Percentiles rank a stretch among this genome's conserved stretches.
Conservation (phyloP, 2,797 vertebrate genomes). For the Sebastes hopkinsi region DNA sequence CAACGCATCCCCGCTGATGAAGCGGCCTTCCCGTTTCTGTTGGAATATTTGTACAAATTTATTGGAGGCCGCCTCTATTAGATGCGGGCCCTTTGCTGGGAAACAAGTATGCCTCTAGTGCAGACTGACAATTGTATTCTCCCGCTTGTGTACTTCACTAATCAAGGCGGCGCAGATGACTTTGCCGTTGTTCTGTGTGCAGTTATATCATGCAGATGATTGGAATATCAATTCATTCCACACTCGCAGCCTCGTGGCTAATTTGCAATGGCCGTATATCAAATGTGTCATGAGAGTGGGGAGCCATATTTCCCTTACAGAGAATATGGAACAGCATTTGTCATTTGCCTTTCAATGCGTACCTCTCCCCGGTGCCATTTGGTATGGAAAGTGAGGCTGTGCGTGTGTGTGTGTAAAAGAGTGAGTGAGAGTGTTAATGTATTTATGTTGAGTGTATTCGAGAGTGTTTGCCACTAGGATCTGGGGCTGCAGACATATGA, state of each 20-base stretch:
- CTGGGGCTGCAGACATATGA: conserved; percentile 37
- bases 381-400: conserved; percentile 9
- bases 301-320: conserved; percentile 42
- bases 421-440: conserved; percentile 27
- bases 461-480: conserved; percentile 31
- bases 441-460: conserved; percentile 37
- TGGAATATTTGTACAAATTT: conserved; percentile 73
- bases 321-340: conserved; percentile 49
- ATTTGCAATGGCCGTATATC: conserved; percentile 70
- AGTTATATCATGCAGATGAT: conserved; percentile 74
- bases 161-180: conserved; percentile 74
- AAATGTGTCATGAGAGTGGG: conserved; percentile 59
- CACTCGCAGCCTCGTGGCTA: conserved; percentile 63
- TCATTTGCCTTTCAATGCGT: conserved; percentile 41
- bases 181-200: conserved; percentile 63
- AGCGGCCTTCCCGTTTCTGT: conserved; percentile 56
- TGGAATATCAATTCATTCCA: conserved; percentile 74
- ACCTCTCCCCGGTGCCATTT: conserved; percentile 37
- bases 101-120: conserved; percentile 60
- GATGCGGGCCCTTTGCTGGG: conserved; percentile 43
- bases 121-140: conserved; percentile 71
- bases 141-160: conserved; percentile 69
- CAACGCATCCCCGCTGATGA: conserved; percentile 58
- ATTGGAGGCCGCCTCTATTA: conserved; percentile 63
- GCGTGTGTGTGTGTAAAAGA: not conserved